Conservation (phyloP, 23 tunicate species). For the Aplidium turbinatum region DNA sequence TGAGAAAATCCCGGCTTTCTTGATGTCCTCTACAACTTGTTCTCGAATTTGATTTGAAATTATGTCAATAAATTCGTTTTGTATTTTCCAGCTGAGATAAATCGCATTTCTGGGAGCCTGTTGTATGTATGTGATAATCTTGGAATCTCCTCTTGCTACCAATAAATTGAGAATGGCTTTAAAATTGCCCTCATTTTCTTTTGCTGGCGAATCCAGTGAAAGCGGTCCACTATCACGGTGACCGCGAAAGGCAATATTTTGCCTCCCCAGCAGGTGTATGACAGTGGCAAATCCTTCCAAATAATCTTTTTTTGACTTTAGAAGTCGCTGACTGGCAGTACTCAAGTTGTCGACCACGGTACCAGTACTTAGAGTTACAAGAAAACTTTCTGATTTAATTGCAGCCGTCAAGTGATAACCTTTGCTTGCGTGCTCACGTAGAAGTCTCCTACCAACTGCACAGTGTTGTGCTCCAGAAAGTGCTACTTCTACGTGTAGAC, state of each 20-base stretch:
- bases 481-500: slow-evolving; percentile 15
- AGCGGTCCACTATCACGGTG: slow-evolving; percentile 36
- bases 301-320: slow-evolving; percentile 17
- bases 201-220: neutral
- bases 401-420: slow-evolving; percentile 40
- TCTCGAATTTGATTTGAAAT: slow-evolving; percentile 27
- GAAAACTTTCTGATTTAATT: slow-evolving; percentile 3
- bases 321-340: slow-evolving; percentile 24
- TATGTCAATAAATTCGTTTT: slow-evolving; percentile 30
- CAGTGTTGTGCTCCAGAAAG: slow-evolving; percentile 25
- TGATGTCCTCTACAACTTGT: slow-evolving; percentile 6
- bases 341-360: slow-evolving; percentile 19
- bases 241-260: slow-evolving; percentile 32
- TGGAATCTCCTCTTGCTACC: slow-evolving; percentile 29
- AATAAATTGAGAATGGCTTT: slow-evolving; percentile 1
- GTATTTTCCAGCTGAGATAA: slow-evolving; percentile 28
- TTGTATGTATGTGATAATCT: slow-evolving; percentile 22
- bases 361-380: neutral
- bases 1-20: slow-evolving; percentile 13
- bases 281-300: slow-evolving; percentile 34
- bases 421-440: slow-evolving; percentile 36
- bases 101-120: slow-evolving; percentile 37
- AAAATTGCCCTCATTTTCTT: slow-evolving; percentile 18
- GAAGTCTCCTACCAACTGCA: slow-evolving; percentile 21
- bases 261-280: slow-evolving; percentile 27